Evolutionary conservation across 2,888 invertebrate genomes (phyloP).

Genomic region (Dioctria rufipes): DNA sequence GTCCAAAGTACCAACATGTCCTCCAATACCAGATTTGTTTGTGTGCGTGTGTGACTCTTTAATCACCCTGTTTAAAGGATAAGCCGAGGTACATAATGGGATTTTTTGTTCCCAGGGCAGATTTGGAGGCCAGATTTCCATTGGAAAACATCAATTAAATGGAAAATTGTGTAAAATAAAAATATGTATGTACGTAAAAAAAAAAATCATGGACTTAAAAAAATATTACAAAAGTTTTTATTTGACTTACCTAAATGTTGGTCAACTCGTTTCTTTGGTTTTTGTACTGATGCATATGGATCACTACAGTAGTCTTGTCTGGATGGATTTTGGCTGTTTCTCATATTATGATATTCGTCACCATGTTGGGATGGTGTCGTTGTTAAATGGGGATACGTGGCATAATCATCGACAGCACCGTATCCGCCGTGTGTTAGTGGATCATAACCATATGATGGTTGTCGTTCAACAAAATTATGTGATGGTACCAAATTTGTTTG

Average conservation of each 20-base stretch:
- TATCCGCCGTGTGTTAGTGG: conserved; percentile 87
- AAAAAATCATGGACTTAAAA: not conserved
- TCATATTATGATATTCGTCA: conserved; percentile 80
- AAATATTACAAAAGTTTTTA: not conserved
- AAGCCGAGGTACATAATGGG: conserved; percentile 14
- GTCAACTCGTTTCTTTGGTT: conserved; percentile 89
- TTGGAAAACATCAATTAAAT: too few species aligned
- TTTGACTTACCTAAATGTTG: conserved; percentile 85
- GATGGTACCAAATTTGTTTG: conserved; percentile 77
- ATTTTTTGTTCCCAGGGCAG: not conserved
- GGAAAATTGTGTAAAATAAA: too few species aligned
- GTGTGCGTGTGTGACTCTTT: not conserved
- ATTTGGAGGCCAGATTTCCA: too few species aligned
- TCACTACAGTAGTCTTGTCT: conserved; percentile 90
- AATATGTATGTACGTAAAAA: too few species aligned
- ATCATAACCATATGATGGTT: conserved; percentile 83
- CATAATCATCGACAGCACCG: conserved; percentile 87
- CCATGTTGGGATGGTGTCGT: conserved; percentile 77
- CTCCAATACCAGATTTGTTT: not conserved
- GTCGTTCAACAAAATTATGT: conserved; percentile 77
- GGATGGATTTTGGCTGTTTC: conserved; percentile 86
- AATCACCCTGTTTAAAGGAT: conserved; percentile 39
- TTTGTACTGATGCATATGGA: conserved; percentile 91
- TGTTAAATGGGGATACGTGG: conserved; percentile 85
- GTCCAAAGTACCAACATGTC: too few species aligned